A percentile compares a stretch with the other conserved stretches of the same genome.
These are phyloP conservation scores for Theocolax elegans DNA, from an alignment of 1,140 invertebrate species.

Conservation along the genomic window DNA sequence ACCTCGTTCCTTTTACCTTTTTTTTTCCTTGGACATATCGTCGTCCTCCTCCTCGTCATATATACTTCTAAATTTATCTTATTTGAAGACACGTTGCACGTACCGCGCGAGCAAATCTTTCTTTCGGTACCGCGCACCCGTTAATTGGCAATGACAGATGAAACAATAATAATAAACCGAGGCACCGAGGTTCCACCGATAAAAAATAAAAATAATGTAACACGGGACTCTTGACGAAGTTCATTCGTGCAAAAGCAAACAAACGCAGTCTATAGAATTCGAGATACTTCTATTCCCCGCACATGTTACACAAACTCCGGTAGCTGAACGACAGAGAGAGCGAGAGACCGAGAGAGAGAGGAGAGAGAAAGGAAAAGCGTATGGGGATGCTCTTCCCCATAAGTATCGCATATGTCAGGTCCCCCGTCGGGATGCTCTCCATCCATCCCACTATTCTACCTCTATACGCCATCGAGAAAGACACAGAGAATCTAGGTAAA, in stretches of 20 bases:
- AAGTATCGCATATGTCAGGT: slow-evolving; percentile 60
- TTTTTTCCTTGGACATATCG: too few relatives aligned
- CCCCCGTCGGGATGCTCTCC: slow-evolving; percentile 51
- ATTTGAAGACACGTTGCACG: too few relatives aligned
- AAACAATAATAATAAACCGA: too few relatives aligned
- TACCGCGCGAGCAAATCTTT: too few relatives aligned
- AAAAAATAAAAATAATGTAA: slow-evolving; percentile 50
- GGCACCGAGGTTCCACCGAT: too few relatives aligned
- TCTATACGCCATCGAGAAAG: neutral
- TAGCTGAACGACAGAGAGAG: slow-evolving; percentile 46
- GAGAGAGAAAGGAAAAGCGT: slow-evolving; percentile 33
- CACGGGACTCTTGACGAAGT: slow-evolving; percentile 44
- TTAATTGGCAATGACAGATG: too few relatives aligned
- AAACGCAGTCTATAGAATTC: slow-evolving; percentile 56
- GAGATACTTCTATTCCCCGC: slow-evolving; percentile 52
- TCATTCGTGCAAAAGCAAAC: slow-evolving; percentile 52
- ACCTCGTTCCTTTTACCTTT: neutral
- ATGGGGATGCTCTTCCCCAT: slow-evolving; percentile 55
- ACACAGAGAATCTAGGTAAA: neutral
- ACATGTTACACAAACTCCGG: slow-evolving; percentile 52
- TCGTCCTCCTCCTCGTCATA: too few relatives aligned
- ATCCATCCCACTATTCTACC: slow-evolving; percentile 36
- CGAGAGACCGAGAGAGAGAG: neutral
- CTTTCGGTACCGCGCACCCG: too few relatives aligned
- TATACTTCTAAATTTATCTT: too few relatives aligned